phyloP scores from a whole-genome alignment of 2,888 invertebrate genomes.

The Stenichneumon culpator region DNA sequence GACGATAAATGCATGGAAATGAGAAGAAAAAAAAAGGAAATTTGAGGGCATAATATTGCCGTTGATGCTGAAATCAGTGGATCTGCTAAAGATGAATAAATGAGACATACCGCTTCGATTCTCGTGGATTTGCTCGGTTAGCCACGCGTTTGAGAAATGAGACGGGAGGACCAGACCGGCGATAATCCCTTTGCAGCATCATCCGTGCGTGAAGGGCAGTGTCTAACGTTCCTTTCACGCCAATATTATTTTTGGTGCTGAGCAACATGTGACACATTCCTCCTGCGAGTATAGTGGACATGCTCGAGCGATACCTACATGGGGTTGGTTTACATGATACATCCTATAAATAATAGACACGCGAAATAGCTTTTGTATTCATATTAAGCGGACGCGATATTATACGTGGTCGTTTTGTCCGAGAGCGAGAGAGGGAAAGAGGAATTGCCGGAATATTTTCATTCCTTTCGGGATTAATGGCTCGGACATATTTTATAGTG shows the following conservation, averaged over 20 bases:
- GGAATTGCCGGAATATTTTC: conserved; percentile 80
- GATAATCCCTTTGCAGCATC: conserved; percentile 78
- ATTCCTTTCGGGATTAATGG: conserved; percentile 85
- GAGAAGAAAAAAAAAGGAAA: neutral
- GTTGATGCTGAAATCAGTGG: neutral
- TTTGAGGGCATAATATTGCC: neutral
- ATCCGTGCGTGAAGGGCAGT: conserved; percentile 63
- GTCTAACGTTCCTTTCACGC: conserved; percentile 68
- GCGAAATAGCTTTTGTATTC: conserved; percentile 84
- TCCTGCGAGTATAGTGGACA: conserved; percentile 53
- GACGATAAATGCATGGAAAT: conserved; percentile 32
- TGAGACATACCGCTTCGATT: conserved; percentile 38
- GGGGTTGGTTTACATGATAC: conserved; percentile 67
- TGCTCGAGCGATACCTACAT: conserved; percentile 53
- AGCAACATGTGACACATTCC: conserved; percentile 66
- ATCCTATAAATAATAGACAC: conserved; percentile 82
- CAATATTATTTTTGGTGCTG: conserved; percentile 64
- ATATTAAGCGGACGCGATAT: conserved; percentile 80
- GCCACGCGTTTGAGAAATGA: conserved; percentile 53
- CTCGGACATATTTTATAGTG: conserved; percentile 85
- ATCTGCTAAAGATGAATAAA: conserved; percentile 30
- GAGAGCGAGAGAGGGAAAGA: conserved; percentile 63
- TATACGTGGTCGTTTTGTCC: conserved; percentile 74
- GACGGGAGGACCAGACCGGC: conserved; percentile 66
- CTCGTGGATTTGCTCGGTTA: conserved; percentile 63